Base-by-base conservation (phyloP, 2,888 invertebrate species). In the Cetonia aurata region DNA sequence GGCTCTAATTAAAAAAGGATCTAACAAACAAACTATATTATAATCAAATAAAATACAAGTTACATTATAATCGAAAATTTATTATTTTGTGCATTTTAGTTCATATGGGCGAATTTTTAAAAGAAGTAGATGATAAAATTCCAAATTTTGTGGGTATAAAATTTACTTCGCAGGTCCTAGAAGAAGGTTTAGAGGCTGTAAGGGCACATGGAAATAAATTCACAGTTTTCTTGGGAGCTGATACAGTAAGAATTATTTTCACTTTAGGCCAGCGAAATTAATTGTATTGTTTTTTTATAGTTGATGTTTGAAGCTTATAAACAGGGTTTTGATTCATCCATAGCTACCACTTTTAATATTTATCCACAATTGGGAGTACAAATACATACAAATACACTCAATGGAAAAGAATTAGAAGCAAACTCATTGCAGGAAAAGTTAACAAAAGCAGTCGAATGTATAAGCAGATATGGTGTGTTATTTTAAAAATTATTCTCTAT, bases 61-160 rank as follows among this genome's bases (percentile, higher is more conserved):
- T 37, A 37, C 8, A 37, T 37, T 8, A 37, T 10, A 37, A 8
- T 1, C 4, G 25, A 37, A 37, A 9, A 8, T 9, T 37, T 37
- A 3, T 8, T 8, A 4, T 4, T 37, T 37, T 37, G 8, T 37
- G 37, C n/a, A n/a, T 37, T 37, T 19, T 80, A 94, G 93, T 94
- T 59, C 87, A 90, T 76, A 93, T 93, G 92, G 90, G 89, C 50
- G 84, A 88, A 31, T 92, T 93, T 77, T 87, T 93, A 46, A 84
- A 86, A 12, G 86, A 88, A 19, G 90, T 92, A 0, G 87, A 87
- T 0, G 85, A 85, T 3, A 81, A 86, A 70, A 89, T 96, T 56
- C 90, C 93, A 0, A 93, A 91, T 66, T 92, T 96, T 79, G 88
- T 88, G 71, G 96, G 96, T 2, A 87, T 95, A n/a, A 96, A 96